Percentiles rank a stretch among this genome's conserved stretches.
These are phyloP conservation scores for Lonchura striata DNA, from an alignment of 2,113 vertebrate genomes.

Conservation along the genomic window DNA sequence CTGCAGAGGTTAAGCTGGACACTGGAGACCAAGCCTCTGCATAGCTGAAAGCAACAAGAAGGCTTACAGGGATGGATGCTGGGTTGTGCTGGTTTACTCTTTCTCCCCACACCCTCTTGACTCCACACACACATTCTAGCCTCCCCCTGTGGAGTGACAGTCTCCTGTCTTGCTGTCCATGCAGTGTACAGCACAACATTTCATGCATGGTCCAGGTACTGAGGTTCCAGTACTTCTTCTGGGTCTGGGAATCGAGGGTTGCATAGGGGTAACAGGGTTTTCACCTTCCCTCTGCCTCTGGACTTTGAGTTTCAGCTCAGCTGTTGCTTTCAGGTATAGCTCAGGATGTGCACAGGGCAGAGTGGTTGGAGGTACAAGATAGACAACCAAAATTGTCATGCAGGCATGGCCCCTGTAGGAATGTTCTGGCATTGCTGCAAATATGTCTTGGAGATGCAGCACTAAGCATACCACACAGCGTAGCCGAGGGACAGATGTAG, in stretches of 20 bases:
- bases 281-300: not conserved
- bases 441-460: not conserved
- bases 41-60: not conserved
- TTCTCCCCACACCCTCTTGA: not conserved
- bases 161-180: not conserved
- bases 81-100: not conserved
- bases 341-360: not conserved
- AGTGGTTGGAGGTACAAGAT: not conserved
- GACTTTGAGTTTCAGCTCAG: not conserved
- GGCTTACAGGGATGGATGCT: not conserved
- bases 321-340: not conserved
- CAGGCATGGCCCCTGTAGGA: not conserved
- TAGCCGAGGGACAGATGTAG: not conserved
- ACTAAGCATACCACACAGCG: not conserved
- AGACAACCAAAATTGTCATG: not conserved
- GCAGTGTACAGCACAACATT: not conserved
- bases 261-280: not conserved
- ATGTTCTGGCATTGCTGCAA: not conserved
- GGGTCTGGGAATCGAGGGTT: not conserved
- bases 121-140: not conserved
- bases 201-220: not conserved
- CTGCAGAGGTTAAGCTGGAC: not conserved
- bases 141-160: not conserved
- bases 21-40: not conserved
- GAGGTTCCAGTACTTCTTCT: not conserved